Conservation (phyloP, 2,797 vertebrate species). For the Poeciliopsis presidionis region DNA sequence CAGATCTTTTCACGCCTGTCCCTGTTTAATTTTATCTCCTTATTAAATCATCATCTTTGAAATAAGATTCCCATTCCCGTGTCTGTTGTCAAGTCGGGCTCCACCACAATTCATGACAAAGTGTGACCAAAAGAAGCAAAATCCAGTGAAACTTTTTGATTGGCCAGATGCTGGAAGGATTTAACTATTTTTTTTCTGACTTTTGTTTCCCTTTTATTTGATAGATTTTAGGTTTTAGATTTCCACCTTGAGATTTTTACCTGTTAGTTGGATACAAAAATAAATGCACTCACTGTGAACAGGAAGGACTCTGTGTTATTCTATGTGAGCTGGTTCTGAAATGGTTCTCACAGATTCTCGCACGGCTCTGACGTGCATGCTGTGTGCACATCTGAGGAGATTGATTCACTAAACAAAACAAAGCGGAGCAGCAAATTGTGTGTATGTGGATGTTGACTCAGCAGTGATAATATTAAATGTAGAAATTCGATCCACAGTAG, state of each 20-base stretch:
- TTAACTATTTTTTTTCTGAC: neutral
- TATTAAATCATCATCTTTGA: neutral
- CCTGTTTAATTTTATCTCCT: neutral
- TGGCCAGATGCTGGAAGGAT: neutral
- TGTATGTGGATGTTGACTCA: slow-evolving; percentile 9
- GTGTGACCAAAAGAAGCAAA: neutral
- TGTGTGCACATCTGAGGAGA: neutral
- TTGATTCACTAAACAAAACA: slow-evolving; percentile 6
- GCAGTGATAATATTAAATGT: neutral
- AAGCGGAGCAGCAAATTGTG: neutral
- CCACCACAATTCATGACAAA: neutral
- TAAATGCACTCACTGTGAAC: neutral
- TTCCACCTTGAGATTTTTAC: neutral
- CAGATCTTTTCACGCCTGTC: neutral
- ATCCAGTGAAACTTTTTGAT: neutral
- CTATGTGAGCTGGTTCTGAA: neutral
- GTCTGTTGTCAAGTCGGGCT: neutral
- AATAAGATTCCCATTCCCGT: neutral
- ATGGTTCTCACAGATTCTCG: neutral
- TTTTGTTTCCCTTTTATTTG: neutral
- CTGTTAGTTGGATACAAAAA: neutral
- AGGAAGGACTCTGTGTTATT: neutral
- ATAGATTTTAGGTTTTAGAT: neutral
- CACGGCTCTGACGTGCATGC: neutral
- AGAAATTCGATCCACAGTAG: neutral